Conservation (phyloP, 2,797 vertebrate species). For the Diplodus sargus region DNA sequence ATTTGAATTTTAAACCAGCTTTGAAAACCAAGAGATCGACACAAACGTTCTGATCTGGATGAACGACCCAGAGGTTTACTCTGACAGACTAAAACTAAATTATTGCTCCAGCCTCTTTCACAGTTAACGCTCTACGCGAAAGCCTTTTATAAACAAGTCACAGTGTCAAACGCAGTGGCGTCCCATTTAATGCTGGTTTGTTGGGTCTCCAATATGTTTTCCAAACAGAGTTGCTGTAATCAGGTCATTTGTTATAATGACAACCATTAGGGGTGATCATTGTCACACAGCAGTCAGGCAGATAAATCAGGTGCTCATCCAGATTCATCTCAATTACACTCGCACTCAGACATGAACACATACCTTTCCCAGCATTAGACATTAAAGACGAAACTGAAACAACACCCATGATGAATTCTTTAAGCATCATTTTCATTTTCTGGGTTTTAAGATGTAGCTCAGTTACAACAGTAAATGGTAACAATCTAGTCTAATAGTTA, state of each 20-base stretch:
- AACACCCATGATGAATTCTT: slow-evolving; percentile 8
- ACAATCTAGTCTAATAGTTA: not conserved
- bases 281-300: slow-evolving; percentile 79
- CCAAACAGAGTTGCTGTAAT: slow-evolving; percentile 82
- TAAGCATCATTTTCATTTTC: not conserved
- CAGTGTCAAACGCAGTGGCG: slow-evolving; percentile 67
- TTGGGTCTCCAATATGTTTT: slow-evolving; percentile 77
- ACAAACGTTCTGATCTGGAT: not conserved
- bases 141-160: slow-evolving; percentile 66
- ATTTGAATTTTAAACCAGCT: not conserved
- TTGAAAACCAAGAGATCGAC: not conserved
- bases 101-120: slow-evolving; percentile 25
- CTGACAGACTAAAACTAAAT: slow-evolving; percentile 16
- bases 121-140: slow-evolving; percentile 27
- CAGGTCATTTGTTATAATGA: slow-evolving; percentile 88
- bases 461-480: not conserved
- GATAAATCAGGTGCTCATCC: slow-evolving; percentile 78
- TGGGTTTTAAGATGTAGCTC: not conserved
- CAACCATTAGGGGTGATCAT: slow-evolving; percentile 82
- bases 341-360: slow-evolving; percentile 13
- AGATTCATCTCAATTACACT: slow-evolving; percentile 69
- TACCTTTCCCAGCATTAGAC: slow-evolving; percentile 32
- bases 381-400: slow-evolving; percentile 35
- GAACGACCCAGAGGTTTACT: slow-evolving; percentile 2
- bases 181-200: slow-evolving; percentile 76